A percentile compares a stretch with the other conserved stretches of the same genome.
These are phyloP conservation scores for Baryphthengus martii DNA, from an alignment of 2,113 vertebrate species.

Conservation along the genomic window DNA sequence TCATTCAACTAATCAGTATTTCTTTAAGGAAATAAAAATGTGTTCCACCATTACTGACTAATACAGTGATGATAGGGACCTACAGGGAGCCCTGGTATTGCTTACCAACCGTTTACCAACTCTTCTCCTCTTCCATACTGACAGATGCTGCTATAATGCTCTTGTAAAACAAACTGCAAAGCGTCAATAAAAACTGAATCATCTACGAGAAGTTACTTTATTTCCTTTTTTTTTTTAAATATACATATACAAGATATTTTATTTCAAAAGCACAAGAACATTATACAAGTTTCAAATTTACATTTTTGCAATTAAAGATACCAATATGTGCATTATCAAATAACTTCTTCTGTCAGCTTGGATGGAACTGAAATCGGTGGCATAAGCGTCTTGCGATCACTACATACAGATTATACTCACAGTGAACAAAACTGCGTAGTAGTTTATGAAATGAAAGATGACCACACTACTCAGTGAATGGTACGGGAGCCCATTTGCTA, in stretches of 20 bases:
- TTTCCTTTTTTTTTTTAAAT: constrained; percentile 75
- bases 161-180: not conserved
- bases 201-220: constrained; percentile 69
- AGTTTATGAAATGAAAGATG: constrained; percentile 73
- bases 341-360: constrained; percentile 69
- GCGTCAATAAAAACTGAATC: constrained; percentile 44
- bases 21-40: not conserved
- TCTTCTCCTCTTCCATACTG: not conserved
- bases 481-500: constrained; percentile 52
- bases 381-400: constrained; percentile 71
- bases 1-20: not conserved
- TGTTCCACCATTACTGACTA: not conserved
- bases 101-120: not conserved
- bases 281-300: constrained; percentile 83
- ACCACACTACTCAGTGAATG: constrained; percentile 22
- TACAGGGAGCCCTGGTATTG: not conserved
- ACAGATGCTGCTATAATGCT: not conserved
- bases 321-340: constrained; percentile 77
- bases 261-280: constrained; percentile 81
- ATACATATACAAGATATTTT: constrained; percentile 81
- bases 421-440: constrained; percentile 80
- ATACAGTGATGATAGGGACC: not conserved
- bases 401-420: constrained; percentile 74
- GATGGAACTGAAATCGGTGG: constrained; percentile 74
- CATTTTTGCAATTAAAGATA: constrained; percentile 79